phyloP scores from a whole-genome alignment of 1,140 invertebrate genomes.

The Battus philenor region DNA sequence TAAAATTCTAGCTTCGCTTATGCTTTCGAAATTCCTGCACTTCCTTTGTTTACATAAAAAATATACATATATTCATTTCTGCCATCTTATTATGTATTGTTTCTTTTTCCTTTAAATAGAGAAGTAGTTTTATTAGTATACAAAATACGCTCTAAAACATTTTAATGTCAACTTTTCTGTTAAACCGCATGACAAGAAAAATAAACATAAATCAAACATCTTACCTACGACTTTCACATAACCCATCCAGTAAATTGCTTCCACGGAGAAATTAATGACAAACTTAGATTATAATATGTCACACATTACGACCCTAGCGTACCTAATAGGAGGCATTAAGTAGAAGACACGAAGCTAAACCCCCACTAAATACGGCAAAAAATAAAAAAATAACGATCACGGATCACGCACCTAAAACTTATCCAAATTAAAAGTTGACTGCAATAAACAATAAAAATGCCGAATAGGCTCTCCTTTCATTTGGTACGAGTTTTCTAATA shows the following conservation, averaged over 20 bases:
- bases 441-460: slow-evolving; percentile 70
- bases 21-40: too few relatives aligned
- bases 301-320: slow-evolving; percentile 25
- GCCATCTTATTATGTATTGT: too few relatives aligned
- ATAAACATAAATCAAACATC: slow-evolving; percentile 1
- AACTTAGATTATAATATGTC: slow-evolving; percentile 15
- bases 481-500: slow-evolving; percentile 50
- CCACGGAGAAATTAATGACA: slow-evolving; percentile 12
- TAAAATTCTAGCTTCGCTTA: too few relatives aligned
- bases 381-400: slow-evolving; percentile 65
- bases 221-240: slow-evolving; percentile 2
- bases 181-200: too few relatives aligned
- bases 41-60: too few relatives aligned
- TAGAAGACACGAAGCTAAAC: slow-evolving; percentile 47
- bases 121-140: too few relatives aligned
- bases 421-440: slow-evolving; percentile 71
- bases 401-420: slow-evolving; percentile 65
- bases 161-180: too few relatives aligned
- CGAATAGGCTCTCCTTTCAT: slow-evolving; percentile 43
- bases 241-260: slow-evolving; percentile 7
- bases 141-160: too few relatives aligned
- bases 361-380: slow-evolving; percentile 58
- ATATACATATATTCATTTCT: too few relatives aligned
- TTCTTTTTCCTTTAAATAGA: too few relatives aligned
- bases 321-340: slow-evolving; percentile 55